Percentiles rank a stretch among this genome's conserved stretches.
Conservation (phyloP, 2,113 vertebrate genomes). For the Ardeotis arabs region DNA sequence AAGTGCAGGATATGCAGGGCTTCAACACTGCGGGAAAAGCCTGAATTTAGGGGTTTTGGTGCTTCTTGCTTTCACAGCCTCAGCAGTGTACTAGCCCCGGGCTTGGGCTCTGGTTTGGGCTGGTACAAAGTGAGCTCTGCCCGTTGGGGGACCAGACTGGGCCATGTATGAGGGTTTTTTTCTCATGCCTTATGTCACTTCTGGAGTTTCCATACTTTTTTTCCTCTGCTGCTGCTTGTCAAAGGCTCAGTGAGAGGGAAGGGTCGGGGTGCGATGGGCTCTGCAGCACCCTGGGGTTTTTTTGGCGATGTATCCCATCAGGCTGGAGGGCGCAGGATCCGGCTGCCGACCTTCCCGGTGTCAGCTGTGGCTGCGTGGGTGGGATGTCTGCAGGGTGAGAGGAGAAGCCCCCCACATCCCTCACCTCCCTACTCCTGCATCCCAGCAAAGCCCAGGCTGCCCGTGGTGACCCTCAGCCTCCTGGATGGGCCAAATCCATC, state of each 20-base stretch:
- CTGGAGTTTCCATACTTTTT: neutral
- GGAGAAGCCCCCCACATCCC: neutral
- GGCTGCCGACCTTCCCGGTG: neutral
- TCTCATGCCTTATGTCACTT: neutral
- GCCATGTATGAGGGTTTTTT: neutral
- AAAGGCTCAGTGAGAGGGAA: neutral
- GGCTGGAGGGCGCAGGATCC: neutral
- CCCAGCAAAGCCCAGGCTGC: neutral
- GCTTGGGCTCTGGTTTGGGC: neutral
- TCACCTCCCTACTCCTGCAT: neutral
- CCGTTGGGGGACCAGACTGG: accelerated
- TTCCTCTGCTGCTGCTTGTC: neutral
- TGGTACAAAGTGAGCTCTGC: neutral
- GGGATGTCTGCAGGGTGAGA: neutral
- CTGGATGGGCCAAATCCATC: neutral
- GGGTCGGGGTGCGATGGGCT: neutral
- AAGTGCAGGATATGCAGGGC: neutral
- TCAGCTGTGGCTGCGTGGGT: neutral
- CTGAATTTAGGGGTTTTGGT: neutral
- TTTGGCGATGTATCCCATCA: neutral
- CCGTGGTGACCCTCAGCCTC: neutral
- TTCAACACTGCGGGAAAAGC: neutral
- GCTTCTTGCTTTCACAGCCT: neutral
- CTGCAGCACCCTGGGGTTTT: neutral
- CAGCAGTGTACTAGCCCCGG: neutral